Evolutionary conservation across 2,888 invertebrate genomes (phyloP).

Genomic region (Chrysina gloriosa): DNA sequence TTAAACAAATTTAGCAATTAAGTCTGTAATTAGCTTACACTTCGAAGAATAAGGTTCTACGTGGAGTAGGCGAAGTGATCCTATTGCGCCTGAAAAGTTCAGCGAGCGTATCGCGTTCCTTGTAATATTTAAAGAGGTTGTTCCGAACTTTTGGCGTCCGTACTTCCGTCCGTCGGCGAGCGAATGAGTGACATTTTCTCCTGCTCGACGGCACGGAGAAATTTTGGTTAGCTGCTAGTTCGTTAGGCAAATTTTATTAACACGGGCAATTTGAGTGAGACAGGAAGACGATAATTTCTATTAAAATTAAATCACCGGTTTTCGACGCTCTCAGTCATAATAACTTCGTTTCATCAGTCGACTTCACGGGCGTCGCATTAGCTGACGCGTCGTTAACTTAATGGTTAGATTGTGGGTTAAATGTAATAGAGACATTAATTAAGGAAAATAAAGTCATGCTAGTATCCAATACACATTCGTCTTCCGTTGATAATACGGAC

Average conservation of each 20-base stretch:
- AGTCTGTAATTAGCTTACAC: slow-evolving; percentile 53
- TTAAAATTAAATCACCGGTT: slow-evolving; percentile 56
- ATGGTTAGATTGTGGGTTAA: neutral
- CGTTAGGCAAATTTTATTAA: slow-evolving; percentile 58
- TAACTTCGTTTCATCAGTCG: slow-evolving; percentile 9
- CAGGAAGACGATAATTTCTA: slow-evolving; percentile 53
- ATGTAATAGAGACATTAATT: neutral
- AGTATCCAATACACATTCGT: too few species aligned
- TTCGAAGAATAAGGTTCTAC: slow-evolving; percentile 45
- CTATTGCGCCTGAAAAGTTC: slow-evolving; percentile 51
- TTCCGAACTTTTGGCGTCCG: slow-evolving; percentile 51
- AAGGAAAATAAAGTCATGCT: too few species aligned
- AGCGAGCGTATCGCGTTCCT: slow-evolving; percentile 53
- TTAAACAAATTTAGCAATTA: slow-evolving; percentile 54
- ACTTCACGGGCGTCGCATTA: slow-evolving; percentile 43
- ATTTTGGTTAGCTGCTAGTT: slow-evolving; percentile 56
- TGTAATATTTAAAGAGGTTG: slow-evolving; percentile 53
- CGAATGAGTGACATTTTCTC: slow-evolving; percentile 54
- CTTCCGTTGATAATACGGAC: too few species aligned
- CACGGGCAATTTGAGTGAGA: slow-evolving; percentile 55
- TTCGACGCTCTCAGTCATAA: slow-evolving; percentile 45
- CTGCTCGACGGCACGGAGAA: slow-evolving; percentile 50
- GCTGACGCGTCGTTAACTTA: slow-evolving; percentile 48
- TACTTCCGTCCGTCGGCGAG: slow-evolving; percentile 45
- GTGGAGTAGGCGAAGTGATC: slow-evolving; percentile 44